Conservation (phyloP, 2,888 invertebrate species). For the Lasioglossum marginatum region DNA sequence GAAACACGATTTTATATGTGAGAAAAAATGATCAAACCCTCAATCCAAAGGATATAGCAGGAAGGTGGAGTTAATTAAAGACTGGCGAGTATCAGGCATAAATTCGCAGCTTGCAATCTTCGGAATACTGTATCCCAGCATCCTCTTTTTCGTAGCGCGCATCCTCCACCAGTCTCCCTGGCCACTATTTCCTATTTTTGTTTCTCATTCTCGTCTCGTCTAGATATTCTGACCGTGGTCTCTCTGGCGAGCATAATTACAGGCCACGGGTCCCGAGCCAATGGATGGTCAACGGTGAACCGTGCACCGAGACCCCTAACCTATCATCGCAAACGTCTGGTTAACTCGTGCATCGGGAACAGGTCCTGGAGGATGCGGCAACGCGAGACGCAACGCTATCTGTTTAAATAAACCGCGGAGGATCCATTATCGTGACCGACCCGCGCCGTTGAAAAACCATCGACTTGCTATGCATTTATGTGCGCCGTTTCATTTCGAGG, state of each 20-base stretch:
- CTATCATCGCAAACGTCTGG: conserved; percentile 77
- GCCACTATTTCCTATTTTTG: conserved; percentile 53
- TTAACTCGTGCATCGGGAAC: conserved; percentile 63
- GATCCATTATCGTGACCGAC: conserved; percentile 61
- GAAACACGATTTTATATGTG: background rate
- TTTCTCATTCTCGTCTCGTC: conserved; percentile 46
- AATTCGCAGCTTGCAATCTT: conserved; percentile 10
- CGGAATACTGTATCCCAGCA: conserved; percentile 2
- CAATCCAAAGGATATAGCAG: background rate
- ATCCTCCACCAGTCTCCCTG: background rate
- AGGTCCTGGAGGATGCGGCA: conserved; percentile 28
- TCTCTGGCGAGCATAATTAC: conserved; percentile 75
- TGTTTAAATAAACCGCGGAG: conserved; percentile 57
- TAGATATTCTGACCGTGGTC: conserved; percentile 39
- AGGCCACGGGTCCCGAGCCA: conserved; percentile 72
- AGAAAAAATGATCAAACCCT: background rate
- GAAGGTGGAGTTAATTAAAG: background rate
- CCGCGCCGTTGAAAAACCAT: conserved; percentile 50
- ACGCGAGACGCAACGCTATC: conserved; percentile 50
- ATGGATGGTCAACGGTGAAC: conserved; percentile 73
- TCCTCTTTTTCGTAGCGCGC: background rate
- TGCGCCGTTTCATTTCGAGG: conserved; percentile 25
- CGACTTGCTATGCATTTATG: conserved; percentile 43
- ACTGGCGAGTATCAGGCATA: conserved; percentile 20
- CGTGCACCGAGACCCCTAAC: conserved; percentile 69